A percentile compares a stretch with the other conserved stretches of the same genome.
Evolutionary conservation across 2,113 vertebrate species (phyloP).

Genomic region (Eurystomus gularis): DNA sequence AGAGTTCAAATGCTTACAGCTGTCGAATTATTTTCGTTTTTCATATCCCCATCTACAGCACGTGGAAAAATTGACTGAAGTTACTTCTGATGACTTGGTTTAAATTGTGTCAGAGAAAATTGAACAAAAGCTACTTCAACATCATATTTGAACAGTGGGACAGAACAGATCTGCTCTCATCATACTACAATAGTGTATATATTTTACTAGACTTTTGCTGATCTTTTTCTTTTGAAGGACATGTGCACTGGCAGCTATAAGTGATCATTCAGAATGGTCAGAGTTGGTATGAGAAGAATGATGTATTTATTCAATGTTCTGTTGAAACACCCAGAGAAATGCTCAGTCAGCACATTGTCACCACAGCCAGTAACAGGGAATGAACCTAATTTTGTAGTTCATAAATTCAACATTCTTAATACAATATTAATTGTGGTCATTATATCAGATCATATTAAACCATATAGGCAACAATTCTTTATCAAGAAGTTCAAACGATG

Average conservation of each 20-base stretch:
- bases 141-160: not conserved
- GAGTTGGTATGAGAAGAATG: not conserved
- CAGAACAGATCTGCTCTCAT: not conserved
- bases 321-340: not conserved
- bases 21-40: not conserved
- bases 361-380: not conserved
- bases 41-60: not conserved
- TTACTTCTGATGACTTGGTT: not conserved
- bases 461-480: not conserved
- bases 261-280: not conserved
- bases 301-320: not conserved
- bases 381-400: not conserved
- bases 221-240: not conserved
- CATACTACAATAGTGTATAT: not conserved
- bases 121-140: not conserved
- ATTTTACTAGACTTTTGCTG: not conserved
- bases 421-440: not conserved
- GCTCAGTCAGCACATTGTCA: not conserved
- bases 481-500: not conserved
- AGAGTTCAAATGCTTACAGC: not conserved
- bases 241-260: not conserved
- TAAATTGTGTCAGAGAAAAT: not conserved
- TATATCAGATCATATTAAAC: not conserved
- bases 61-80: not conserved
- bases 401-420: slow-evolving; percentile 23